Evolutionary conservation across 2,797 vertebrate genomes (phyloP).

Genomic region (Sus cebifrons): DNA sequence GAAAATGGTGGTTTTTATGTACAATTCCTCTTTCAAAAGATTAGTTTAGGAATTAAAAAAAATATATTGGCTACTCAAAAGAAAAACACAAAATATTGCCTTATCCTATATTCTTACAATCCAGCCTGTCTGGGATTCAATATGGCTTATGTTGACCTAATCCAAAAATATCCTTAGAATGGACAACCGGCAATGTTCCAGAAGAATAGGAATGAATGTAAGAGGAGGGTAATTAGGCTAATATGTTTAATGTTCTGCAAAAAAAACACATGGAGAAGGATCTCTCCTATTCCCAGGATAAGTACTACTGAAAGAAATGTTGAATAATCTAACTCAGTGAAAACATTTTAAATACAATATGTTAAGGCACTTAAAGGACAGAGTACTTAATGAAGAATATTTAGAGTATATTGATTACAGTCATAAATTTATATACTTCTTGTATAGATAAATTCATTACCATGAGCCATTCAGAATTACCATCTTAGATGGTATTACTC

Average conservation of each 20-base stretch:
- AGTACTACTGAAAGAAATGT: constrained; percentile 33
- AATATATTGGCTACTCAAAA: background rate
- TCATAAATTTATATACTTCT: constrained; percentile 73
- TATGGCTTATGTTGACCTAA: constrained; percentile 6
- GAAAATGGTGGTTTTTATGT: background rate
- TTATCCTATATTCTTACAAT: background rate
- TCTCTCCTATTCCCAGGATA: constrained; percentile 25
- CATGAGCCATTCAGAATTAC: constrained; percentile 74
- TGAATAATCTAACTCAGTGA: background rate
- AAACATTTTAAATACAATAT: constrained; percentile 60
- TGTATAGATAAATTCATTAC: constrained; percentile 74
- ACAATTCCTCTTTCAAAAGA: background rate
- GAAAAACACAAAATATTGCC: background rate
- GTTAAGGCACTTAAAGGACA: constrained; percentile 49
- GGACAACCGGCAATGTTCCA: constrained; percentile 48
- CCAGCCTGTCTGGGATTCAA: background rate
- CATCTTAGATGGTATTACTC: constrained; percentile 83
- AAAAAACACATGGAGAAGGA: constrained; percentile 44
- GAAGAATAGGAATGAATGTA: background rate
- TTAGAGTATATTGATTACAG: constrained; percentile 63
- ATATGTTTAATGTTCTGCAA: constrained; percentile 77
- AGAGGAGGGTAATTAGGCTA: constrained; percentile 56
- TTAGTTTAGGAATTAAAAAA: background rate
- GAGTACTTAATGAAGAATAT: constrained; percentile 27
- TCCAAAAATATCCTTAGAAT: constrained; percentile 43